Evolutionary conservation across 2,113 vertebrate genomes (phyloP).

Genomic region (Probosciger aterrimus): DNA sequence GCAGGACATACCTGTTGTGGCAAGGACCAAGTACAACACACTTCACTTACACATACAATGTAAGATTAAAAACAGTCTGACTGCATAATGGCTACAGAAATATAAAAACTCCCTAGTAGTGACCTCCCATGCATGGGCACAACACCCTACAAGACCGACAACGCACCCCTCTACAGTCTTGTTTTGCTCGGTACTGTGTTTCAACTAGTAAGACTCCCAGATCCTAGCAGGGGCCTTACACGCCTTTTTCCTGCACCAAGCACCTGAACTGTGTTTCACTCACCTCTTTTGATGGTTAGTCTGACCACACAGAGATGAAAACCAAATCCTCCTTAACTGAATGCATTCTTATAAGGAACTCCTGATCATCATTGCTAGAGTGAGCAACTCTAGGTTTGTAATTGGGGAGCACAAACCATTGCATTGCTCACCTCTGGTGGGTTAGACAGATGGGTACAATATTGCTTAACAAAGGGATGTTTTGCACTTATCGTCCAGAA

Average conservation of each 20-base stretch:
- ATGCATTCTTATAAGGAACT: background rate
- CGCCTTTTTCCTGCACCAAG: background rate
- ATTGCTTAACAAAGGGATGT: background rate
- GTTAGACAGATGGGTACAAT: background rate
- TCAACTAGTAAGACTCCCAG: background rate
- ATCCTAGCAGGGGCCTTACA: background rate
- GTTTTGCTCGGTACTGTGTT: background rate
- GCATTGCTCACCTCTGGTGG: background rate
- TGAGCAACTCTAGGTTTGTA: background rate
- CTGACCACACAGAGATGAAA: background rate
- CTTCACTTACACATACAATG: background rate
- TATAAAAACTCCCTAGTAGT: background rate
- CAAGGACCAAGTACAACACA: background rate
- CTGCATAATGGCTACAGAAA: background rate
- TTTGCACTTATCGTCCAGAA: background rate
- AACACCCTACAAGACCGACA: accelerated
- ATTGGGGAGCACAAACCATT: background rate
- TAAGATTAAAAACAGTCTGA: background rate
- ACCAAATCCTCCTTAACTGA: background rate
- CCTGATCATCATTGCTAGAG: background rate
- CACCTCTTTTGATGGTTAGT: background rate
- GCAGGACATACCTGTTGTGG: background rate
- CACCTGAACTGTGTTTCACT: background rate
- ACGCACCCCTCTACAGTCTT: background rate
- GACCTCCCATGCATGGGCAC: background rate